Base-by-base conservation (phyloP, 1,140 invertebrate genomes). In the Akabosia matsudoensis region DNA sequence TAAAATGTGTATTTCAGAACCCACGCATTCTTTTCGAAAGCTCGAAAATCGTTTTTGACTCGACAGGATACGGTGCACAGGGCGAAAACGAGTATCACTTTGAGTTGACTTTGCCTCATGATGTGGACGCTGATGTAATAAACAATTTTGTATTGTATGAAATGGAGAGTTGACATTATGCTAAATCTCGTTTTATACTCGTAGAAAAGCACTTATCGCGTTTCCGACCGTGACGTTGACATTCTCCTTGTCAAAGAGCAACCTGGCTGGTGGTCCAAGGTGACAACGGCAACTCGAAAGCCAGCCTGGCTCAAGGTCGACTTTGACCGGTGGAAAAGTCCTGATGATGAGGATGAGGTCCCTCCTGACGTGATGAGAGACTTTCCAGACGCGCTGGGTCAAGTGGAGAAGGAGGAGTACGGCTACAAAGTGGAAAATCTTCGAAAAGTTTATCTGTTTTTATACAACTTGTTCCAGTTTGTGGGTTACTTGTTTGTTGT, bases 391-490 rank as follows among this genome's bases (percentile, higher is more conserved):
- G 88, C 92, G 83, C 93, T 91, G 83, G 89, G 92, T 71, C 88
- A 87, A 82, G 84, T 94, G 33, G 89, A 92, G 74, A 91, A 92
- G 84, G 90, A 93, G 83, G 93, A 94, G 85, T 86, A 91, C 82
- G 92, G 92, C 0, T 93, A 92, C 82, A 89, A 88, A 79, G 92
- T 88, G 91, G 90, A 95, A 85, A 90, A 92, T 82, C 87, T 92
- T 14, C 92, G 91, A 82, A 93, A 92, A 82, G 91, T 93, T 0
- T 97, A 97, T 84, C 85, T 97, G 64, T 89, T 94, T 75, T 85
- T 96, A 64, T 97, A 97, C 85, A 97, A 97, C 85, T 85, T 97
- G 75, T 93, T 91, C 83, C 95, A 97, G 88, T 95, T 94, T 84
- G 88, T 96, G 76, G 94, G 94, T 13, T 97, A 91, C 84, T 86